These are phyloP conservation scores for Bicyclus anynana DNA, from an alignment of 1,140 invertebrate genomes.

Conservation along the genomic window DNA sequence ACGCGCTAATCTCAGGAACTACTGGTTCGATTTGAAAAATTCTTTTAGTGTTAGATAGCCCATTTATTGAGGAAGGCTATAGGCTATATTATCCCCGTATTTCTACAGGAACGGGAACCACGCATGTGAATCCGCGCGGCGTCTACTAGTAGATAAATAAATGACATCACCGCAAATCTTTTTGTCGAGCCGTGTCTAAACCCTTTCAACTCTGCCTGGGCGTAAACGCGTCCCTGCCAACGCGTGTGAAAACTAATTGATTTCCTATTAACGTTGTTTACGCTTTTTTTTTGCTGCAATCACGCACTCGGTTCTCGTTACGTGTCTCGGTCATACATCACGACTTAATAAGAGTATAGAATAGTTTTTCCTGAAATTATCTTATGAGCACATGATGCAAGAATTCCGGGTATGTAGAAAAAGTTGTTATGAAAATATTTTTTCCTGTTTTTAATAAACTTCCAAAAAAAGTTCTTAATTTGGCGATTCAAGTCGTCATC, in stretches of 20 bases:
- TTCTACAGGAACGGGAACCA: no score
- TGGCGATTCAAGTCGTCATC: no score
- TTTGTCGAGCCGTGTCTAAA: conserved; percentile 2
- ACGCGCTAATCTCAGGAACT: no score
- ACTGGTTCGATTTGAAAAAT: no score
- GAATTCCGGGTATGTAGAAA: neutral
- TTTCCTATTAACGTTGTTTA: conserved; percentile 39
- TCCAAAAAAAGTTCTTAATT: no score
- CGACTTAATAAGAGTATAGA: conserved; percentile 2
- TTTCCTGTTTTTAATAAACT: no score
- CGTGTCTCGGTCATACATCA: conserved; percentile 5
- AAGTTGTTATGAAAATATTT: neutral
- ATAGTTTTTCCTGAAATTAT: conserved; percentile 15
- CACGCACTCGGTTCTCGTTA: conserved; percentile 16
- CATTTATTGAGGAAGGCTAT: no score
- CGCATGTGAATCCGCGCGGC: no score
- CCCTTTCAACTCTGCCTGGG: conserved; percentile 11
- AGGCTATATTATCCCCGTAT: no score
- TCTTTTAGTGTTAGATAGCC: no score
- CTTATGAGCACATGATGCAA: neutral
- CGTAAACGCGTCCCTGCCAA: conserved; percentile 32
- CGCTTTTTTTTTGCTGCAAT: conserved; percentile 29
- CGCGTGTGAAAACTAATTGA: conserved; percentile 26
- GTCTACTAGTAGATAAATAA: no score
- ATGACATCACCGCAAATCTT: neutral